Base-by-base conservation (phyloP, 2,113 vertebrate species). In the Catharus fuscescens region DNA sequence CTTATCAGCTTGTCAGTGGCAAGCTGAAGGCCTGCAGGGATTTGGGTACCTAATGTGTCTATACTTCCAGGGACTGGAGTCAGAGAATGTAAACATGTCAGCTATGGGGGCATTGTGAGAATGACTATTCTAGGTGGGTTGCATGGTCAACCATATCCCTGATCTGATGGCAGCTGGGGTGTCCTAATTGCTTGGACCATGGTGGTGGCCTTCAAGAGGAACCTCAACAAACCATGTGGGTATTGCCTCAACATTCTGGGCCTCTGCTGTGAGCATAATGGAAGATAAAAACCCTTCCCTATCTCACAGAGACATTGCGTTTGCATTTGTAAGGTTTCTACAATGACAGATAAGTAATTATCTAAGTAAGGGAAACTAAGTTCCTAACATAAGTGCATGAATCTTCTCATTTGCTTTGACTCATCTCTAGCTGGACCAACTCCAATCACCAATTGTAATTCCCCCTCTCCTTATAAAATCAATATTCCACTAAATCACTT, bases 371-470 rank as follows among this genome's bases (percentile, higher is more conserved):
- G 80, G 67, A 91, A 93, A 74, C 31, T 8, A 80, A 86, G 60
- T 78, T 73, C 64, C 79, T 67, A 86, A 66, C 8, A 0, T 80
- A 90, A 88, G 53, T 53, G 93, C 79, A 84, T 86, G 65, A 83
- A 92, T 93, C 50, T 93, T 86, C 64, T 86, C 60, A 74, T 88
- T 86, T 88, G 79, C 88, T 73, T 94, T 96, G 64, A 91, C 69
- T 96, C 90, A 90, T 90, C 65, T 92, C 25, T 74, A 29, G 38
- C 73, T 97, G 95, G 95, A 94, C 69, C 69, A 74, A 50, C 42
- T 95, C 92, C 92, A 95, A 69, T 61, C 18, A 78, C 52, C 52
- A 92, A 48, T 53, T 4, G 14, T 70, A 92, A 94, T 86, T 93
- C 47, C 38, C 4, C 14, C 16, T 53, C 29, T 90, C 73, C 48